Evolutionary conservation across 2,113 vertebrate species (phyloP).

Genomic region (Pelmatolapia mariae): DNA sequence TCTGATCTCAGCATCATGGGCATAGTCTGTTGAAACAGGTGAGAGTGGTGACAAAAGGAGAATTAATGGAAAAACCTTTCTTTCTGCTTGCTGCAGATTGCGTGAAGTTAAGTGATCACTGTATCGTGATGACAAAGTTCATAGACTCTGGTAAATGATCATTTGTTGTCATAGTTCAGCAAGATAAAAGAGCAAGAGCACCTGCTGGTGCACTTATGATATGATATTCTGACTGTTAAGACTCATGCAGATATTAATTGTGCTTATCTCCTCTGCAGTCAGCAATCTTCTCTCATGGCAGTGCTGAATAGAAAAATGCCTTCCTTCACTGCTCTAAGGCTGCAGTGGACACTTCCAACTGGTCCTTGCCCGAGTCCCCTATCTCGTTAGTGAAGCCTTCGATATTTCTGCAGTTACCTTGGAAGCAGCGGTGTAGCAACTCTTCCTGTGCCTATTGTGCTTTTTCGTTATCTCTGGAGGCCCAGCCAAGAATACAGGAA

Average conservation of each 20-base stretch:
- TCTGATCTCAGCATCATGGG: not conserved
- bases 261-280: not conserved
- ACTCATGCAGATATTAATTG: not conserved
- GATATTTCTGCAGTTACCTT: not conserved
- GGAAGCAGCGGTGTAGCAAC: not conserved
- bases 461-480: not conserved
- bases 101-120: not conserved
- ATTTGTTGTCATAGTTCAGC: not conserved
- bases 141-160: not conserved
- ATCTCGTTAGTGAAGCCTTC: not conserved
- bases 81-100: not conserved
- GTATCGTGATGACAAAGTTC: not conserved
- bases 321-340: not conserved
- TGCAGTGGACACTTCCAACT: not conserved
- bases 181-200: not conserved
- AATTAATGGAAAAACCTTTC: not conserved
- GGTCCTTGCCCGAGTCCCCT: not conserved
- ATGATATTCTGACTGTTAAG: not conserved
- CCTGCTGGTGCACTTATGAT: not conserved
- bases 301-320: not conserved
- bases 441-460: not conserved
- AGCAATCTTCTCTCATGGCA: not conserved
- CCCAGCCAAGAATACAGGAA: not conserved
- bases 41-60: not conserved
- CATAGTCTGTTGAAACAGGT: not conserved